Percentiles rank a stretch among this genome's conserved stretches.
phyloP scores from a whole-genome alignment of 1,140 invertebrate genomes.

The Planococcus citri region DNA sequence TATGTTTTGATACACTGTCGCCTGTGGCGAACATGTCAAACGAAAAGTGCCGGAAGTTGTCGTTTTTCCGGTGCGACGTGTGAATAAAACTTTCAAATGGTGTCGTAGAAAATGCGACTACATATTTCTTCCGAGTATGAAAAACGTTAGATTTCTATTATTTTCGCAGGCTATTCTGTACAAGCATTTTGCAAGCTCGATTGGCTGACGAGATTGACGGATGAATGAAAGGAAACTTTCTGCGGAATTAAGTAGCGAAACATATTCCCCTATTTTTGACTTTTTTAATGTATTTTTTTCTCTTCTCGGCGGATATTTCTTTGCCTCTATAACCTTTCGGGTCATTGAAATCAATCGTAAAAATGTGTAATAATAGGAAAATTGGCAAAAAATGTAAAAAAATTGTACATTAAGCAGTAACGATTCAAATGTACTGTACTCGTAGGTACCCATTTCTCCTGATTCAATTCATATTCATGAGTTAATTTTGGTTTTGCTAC shows the following conservation, averaged over 20 bases:
- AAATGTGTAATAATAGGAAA: not conserved
- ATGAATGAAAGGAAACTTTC: not conserved
- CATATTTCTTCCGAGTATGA: not conserved
- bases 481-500: too few relatives aligned
- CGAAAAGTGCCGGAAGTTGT: slow-evolving; percentile 17
- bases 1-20: slow-evolving; percentile 2
- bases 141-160: not conserved
- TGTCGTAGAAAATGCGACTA: not conserved
- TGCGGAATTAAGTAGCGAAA: not conserved
- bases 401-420: not conserved
- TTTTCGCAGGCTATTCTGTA: not conserved
- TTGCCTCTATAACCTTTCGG: not conserved
- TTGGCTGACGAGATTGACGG: not conserved
- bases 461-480: too few relatives aligned
- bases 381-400: not conserved
- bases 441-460: too few relatives aligned
- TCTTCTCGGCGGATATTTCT: too few relatives aligned
- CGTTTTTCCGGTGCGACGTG: slow-evolving; percentile 12
- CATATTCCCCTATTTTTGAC: not conserved
- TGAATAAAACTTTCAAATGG: not conserved
- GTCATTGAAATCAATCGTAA: not conserved
- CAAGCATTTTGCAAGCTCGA: not conserved
- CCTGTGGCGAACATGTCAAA: slow-evolving; percentile 11
- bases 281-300: not conserved
- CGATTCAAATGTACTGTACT: too few relatives aligned